These are phyloP conservation scores for Opisthocomus hoazin DNA, from an alignment of 2,113 vertebrate species.

Conservation along the genomic window DNA sequence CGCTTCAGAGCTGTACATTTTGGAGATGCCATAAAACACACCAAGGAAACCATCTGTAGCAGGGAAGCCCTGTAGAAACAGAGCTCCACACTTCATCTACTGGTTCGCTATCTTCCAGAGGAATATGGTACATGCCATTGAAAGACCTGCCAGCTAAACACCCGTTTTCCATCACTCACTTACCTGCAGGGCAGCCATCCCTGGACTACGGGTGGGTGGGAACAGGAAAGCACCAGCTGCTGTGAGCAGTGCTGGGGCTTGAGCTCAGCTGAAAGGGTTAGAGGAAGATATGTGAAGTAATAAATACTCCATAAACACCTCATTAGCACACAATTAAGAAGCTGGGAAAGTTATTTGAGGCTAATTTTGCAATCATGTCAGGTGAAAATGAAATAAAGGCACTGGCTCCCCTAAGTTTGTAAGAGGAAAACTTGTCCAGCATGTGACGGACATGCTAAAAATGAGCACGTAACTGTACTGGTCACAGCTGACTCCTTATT, in stretches of 20 bases:
- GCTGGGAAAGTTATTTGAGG: not conserved
- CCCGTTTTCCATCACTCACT: not conserved
- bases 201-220: not conserved
- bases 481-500: not conserved
- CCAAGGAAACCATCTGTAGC: not conserved
- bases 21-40: not conserved
- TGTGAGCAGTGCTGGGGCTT: not conserved
- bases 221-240: accelerated
- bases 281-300: not conserved
- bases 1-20: not conserved
- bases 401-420: not conserved
- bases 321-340: not conserved
- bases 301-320: not conserved
- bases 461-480: not conserved
- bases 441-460: not conserved
- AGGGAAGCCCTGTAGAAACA: not conserved
- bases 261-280: not conserved
- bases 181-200: not conserved
- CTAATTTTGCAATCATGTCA: not conserved
- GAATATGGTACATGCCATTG: not conserved
- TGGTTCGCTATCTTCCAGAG: not conserved
- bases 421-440: not conserved
- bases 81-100: not conserved
- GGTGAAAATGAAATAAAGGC: not conserved
- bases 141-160: not conserved